phyloP scores from a whole-genome alignment of 2,113 vertebrate genomes.

The Pyxicephalus adspersus region DNA sequence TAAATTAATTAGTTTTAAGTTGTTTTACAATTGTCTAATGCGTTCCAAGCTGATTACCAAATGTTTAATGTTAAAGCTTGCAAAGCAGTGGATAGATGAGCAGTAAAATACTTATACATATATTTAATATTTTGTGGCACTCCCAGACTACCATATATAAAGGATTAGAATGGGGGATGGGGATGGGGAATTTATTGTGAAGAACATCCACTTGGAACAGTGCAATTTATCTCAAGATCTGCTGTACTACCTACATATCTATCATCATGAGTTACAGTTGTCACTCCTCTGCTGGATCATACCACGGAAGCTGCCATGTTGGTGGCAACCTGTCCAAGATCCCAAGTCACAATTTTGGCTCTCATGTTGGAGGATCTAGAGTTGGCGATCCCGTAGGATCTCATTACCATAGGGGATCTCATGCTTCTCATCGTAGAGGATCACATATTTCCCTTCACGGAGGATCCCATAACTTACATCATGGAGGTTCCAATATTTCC shows the following conservation, averaged over 20 bases:
- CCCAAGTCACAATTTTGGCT: constrained; percentile 3
- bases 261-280: constrained; percentile 22
- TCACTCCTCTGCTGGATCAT: constrained; percentile 33
- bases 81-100: not conserved
- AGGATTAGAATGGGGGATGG: not conserved
- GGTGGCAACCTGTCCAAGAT: constrained; percentile 7
- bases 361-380: not conserved
- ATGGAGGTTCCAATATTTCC: constrained; percentile 1
- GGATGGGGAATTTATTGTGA: not conserved
- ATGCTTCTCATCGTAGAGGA: not conserved
- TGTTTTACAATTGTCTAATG: constrained; percentile 9
- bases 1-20: not conserved
- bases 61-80: constrained; percentile 23
- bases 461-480: constrained; percentile 1
- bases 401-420: not conserved
- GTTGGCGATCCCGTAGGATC: not conserved
- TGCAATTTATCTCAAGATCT: not conserved
- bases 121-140: not conserved
- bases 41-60: constrained; percentile 7
- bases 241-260: not conserved
- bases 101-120: not conserved
- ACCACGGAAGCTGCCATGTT: constrained; percentile 16
- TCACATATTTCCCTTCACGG: not conserved
- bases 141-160: constrained; percentile 24
- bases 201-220: not conserved